Evolutionary conservation across 2,888 invertebrate species (phyloP), one percentile per base, ranked within the genome.

Genomic region (Kryphioiulus occultus): DNA sequence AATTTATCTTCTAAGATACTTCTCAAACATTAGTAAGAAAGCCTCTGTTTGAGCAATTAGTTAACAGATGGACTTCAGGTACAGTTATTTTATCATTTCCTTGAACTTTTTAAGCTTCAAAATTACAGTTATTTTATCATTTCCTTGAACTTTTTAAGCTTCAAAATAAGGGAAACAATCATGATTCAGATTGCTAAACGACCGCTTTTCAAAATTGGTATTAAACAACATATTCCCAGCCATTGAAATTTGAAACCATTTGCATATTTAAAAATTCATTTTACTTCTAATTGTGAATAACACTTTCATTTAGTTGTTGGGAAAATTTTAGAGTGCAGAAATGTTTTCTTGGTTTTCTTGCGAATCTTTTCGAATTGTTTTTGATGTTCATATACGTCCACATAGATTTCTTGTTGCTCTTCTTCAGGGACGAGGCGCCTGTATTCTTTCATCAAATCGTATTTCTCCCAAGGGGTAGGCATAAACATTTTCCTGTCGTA

Each of bases 391-490:
- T 95, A 94, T 2, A 98, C 95, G 92, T 98, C 97, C 0, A 95
- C 93, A 93, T 95, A 98, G 90, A 99, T 96, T 91, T 95, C 94
- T 44, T 93, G 94, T 91, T 97, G 96, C 88, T 98, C 98, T 91
- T 97, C 97, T 90, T 96, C 95, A 15, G 97, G 95, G 90, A 98
- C 96, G 0, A 42, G 91, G 90, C 92, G 95, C 94, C 98, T 95
- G 92, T 99, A 99, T 88, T 95, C 94, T 92, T 96, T 96, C 98
- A 99, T 98, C 87, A 99, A 93, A 92, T 99, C 99, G 92, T 95
- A 97, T 93, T 97, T 96, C 91, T 96, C 96, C 95, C 96, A 96
- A 0, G 97, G 96, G 89, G 93, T 95, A 83, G 93, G 94, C 47
- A 93, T 91, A 87, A 93, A 91, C 89, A 94, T 93, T 7, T 95